A percentile compares a stretch with the other conserved stretches of the same genome.
Evolutionary conservation across 2,113 vertebrate species (phyloP).

Genomic region (Pelvicachromis taeniatus): DNA sequence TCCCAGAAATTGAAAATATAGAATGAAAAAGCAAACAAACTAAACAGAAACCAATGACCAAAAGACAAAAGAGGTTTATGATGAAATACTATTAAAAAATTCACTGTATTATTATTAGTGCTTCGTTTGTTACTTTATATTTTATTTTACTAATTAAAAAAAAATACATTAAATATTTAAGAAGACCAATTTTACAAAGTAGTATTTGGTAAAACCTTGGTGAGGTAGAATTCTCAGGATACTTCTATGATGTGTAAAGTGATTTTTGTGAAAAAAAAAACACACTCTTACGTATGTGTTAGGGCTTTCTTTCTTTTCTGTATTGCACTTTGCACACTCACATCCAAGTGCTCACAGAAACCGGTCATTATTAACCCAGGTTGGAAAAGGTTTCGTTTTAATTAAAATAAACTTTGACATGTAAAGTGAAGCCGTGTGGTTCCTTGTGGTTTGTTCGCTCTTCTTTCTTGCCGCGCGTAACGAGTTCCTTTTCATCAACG

Average conservation of each 20-base stretch:
- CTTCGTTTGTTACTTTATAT: neutral
- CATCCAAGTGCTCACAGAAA: neutral
- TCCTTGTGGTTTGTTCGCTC: neutral
- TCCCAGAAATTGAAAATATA: neutral
- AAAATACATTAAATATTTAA: neutral
- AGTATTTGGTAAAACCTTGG: neutral
- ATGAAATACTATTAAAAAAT: neutral
- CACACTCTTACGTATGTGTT: neutral
- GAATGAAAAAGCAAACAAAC: accelerated
- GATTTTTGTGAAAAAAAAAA: neutral
- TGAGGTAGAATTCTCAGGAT: neutral
- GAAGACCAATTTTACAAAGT: neutral
- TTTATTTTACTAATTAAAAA: neutral
- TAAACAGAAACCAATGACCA: neutral
- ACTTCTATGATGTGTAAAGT: neutral
- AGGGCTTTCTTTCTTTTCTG: neutral
- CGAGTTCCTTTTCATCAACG: neutral
- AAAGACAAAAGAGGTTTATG: neutral
- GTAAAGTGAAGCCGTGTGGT: neutral
- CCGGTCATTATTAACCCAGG: neutral
- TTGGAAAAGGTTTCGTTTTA: neutral
- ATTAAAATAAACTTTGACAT: neutral
- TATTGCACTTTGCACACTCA: neutral
- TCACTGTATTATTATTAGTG: neutral
- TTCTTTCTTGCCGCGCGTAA: neutral